These are phyloP conservation scores for Endomychus coccineus DNA, from an alignment of 2,888 invertebrate genomes.

Conservation along the genomic window DNA sequence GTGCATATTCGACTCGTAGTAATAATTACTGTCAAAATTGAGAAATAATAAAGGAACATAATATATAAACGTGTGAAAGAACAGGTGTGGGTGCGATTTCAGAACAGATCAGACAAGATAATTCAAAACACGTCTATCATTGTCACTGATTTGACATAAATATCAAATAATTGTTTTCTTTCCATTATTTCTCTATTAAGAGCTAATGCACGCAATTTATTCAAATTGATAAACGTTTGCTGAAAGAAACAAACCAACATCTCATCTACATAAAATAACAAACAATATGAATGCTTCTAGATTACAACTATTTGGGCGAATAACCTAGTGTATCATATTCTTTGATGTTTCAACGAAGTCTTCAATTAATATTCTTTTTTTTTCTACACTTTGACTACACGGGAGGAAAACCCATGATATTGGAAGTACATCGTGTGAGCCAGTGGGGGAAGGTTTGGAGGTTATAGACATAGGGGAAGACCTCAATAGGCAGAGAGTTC, in stretches of 20 bases:
- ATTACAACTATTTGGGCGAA: too few relatives aligned
- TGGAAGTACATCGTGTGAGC: too few relatives aligned
- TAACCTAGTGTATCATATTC: too few relatives aligned
- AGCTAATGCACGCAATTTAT: slow-evolving; percentile 28
- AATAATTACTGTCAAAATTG: slow-evolving; percentile 35
- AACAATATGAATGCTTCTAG: too few relatives aligned
- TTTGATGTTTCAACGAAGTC: too few relatives aligned
- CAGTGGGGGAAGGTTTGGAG: too few relatives aligned
- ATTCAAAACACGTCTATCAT: slow-evolving; percentile 40
- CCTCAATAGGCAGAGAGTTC: too few relatives aligned
- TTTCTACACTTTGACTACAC: too few relatives aligned
- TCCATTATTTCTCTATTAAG: slow-evolving; percentile 37
- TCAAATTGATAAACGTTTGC: slow-evolving; percentile 29
- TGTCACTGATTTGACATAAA: slow-evolving; percentile 35
- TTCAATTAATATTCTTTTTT: too few relatives aligned
- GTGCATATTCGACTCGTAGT: slow-evolving; percentile 30
- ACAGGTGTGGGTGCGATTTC: slow-evolving; percentile 31
- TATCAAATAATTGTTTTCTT: slow-evolving; percentile 38
- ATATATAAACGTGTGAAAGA: slow-evolving; percentile 26
- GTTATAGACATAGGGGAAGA: too few relatives aligned
- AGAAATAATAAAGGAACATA: slow-evolving; percentile 28
- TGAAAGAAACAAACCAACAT: neutral
- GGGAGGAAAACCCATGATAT: too few relatives aligned
- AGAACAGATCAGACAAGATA: slow-evolving; percentile 35
- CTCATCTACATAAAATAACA: neutral